Base-by-base conservation (phyloP, 2,113 vertebrate genomes). In the Hyaena hyaena region DNA sequence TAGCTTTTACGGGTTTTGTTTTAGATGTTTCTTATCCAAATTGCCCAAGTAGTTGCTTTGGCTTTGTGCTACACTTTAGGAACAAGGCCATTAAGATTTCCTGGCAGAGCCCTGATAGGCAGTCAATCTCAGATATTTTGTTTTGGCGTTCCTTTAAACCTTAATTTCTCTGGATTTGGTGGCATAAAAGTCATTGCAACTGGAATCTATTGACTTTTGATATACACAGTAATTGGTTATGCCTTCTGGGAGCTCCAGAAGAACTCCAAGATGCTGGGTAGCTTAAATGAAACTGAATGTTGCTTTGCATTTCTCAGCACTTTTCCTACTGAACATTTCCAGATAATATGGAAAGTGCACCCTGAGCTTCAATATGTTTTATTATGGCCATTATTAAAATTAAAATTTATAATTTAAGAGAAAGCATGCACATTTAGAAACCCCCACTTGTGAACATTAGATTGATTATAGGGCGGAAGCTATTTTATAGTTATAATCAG, bases 361-460 rank as follows among this genome's bases (percentile, higher is more conserved):
- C 63, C 48, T 65, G 69, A 94, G 43, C 16, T 93, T 74, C 83
- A 93, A 76, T 90, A 90, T 90, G 48, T 66, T 93, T 91, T 81
- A 68, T 61, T 53, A 81, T 84, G 39, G 19, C 69, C 68, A 95
- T 81, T 89, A 86, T 66, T 80, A 88, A 93, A 96, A 98, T 97
- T 92, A 95, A 89, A 97, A 68, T 69, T 45, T 88, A 12, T 90
- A 77, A 90, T 85, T 88, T 97, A 92, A 96, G 81, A 91, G n/a
- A 87, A 86, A 2, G 8, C 5, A 31, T 90, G 16, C 35, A 48
- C 45, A 74, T 33, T 28, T 58, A 85, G 77, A 94, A 82, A 77
- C 21, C 14, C 8, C 45, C 39, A 63, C 24, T 26, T 87, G 6
- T 45, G 28, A 71, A 55, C 31, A 86, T 58, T 74, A 83, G 48